Evolutionary conservation across 2,113 vertebrate genomes (phyloP).

Genomic region (Mus musculus): GRCm39 chr10:79643501-79644000

Average conservation of each 20-base stretch:
- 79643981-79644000: neutral
- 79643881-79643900: constrained; percentile 1
- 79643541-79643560: constrained; percentile 85
- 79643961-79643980: neutral
- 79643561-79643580: neutral
- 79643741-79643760: neutral
- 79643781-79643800: constrained; percentile 32
- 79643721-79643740: neutral
- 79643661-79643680: neutral
- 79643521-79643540: constrained; percentile 92
- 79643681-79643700: neutral
- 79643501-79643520: constrained; percentile 90
- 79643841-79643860: constrained; percentile 52
- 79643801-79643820: neutral
- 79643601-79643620: neutral
- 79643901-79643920: neutral
- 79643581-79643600: neutral
- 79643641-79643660: neutral
- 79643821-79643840: neutral
- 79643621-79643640: neutral
- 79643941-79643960: neutral
- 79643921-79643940: neutral
- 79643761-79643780: neutral
- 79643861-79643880: neutral
- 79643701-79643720: neutral